Evolutionary conservation across 2,888 invertebrate genomes (phyloP).

Genomic region (Megamerina dolium): DNA sequence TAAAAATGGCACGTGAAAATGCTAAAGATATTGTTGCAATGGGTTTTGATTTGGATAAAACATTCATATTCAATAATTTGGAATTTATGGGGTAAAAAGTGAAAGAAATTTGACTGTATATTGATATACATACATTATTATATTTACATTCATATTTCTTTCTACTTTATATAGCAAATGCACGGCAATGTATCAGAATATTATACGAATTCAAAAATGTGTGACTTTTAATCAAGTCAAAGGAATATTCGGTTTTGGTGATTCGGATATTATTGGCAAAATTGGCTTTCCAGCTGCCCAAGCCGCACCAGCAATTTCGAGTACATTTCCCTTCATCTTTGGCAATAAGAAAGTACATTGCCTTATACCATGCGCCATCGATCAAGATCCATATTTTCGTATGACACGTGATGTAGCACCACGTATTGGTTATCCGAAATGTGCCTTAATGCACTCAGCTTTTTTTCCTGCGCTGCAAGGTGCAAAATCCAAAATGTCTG

Average conservation of each 20-base stretch:
- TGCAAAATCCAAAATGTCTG: constrained; percentile 97
- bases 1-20: constrained; percentile 80
- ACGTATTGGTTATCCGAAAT: constrained; percentile 77
- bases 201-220: constrained; percentile 85
- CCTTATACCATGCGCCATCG: constrained; percentile 97
- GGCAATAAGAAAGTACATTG: constrained; percentile 58
- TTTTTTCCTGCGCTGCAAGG: constrained; percentile 96
- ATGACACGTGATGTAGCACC: constrained; percentile 99
- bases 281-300: constrained; percentile 94
- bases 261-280: constrained; percentile 94
- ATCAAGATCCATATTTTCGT: constrained; percentile 99
- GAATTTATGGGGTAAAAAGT: constrained; percentile 82
- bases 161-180: too few species aligned
- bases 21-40: constrained; percentile 97
- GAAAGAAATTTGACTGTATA: not conserved
- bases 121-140: not conserved
- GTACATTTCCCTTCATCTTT: constrained; percentile 88
- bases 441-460: constrained; percentile 76
- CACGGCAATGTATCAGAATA: constrained; percentile 88
- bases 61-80: constrained; percentile 94
- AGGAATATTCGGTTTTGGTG: constrained; percentile 96
- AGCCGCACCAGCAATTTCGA: constrained; percentile 89
- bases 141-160: not conserved
- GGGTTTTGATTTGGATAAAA: constrained; percentile 89
- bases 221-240: constrained; percentile 98